phyloP scores from a whole-genome alignment of 2,113 vertebrate species.

The Nibea albiflora region DNA sequence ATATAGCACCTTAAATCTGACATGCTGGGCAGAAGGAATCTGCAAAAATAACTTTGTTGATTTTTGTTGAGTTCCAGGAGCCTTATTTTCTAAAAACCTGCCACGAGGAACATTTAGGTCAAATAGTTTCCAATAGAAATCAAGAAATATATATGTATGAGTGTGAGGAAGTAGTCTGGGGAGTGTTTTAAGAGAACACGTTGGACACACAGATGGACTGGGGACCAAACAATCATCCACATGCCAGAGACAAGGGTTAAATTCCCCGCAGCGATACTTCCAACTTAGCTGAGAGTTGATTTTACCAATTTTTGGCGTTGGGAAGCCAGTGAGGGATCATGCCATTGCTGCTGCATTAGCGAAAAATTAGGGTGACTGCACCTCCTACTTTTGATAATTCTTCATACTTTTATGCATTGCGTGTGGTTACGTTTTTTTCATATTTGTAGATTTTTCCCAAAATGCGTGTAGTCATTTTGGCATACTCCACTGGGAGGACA shows the following conservation, averaged over 20 bases:
- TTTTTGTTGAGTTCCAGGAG: neutral
- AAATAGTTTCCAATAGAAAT: neutral
- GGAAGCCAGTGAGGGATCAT: neutral
- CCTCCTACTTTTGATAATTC: neutral
- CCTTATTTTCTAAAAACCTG: neutral
- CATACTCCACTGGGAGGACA: neutral
- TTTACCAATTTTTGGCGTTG: neutral
- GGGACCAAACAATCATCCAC: neutral
- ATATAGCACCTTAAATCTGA: no score
- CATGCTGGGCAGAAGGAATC: no score
- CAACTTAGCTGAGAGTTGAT: neutral
- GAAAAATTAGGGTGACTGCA: neutral
- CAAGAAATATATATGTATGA: neutral
- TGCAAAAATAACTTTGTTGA: neutral
- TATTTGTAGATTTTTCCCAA: conserved; percentile 1
- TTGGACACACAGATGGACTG: neutral
- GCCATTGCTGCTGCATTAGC: neutral
- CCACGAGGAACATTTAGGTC: neutral
- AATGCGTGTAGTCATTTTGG: neutral
- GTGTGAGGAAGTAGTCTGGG: neutral
- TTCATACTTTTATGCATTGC: neutral
- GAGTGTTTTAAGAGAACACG: neutral
- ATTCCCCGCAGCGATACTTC: neutral
- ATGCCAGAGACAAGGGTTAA: neutral
- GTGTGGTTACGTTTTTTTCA: no score